Evolutionary conservation across 2,888 invertebrate genomes (phyloP).

Genomic region (Rutpela maculata): DNA sequence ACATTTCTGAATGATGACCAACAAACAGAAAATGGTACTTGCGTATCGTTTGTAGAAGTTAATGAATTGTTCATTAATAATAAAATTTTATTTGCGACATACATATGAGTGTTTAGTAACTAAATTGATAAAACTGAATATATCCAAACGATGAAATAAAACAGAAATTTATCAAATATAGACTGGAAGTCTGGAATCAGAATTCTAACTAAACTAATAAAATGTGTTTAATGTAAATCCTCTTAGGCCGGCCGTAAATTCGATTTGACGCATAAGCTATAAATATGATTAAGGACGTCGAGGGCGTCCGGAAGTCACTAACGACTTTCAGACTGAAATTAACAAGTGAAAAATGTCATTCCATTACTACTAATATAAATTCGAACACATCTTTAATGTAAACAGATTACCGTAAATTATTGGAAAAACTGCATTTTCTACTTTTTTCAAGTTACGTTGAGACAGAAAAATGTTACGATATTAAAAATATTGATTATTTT

Average conservation of each 20-base stretch:
- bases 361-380: constrained; percentile 39
- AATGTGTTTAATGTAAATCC: constrained; percentile 44
- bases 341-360: constrained; percentile 42
- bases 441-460: background rate
- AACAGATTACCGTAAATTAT: constrained; percentile 31
- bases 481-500: background rate
- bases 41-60: too few relatives aligned
- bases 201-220: constrained; percentile 43
- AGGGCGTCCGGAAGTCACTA: constrained; percentile 56
- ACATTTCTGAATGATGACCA: too few relatives aligned
- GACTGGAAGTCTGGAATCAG: constrained; percentile 39
- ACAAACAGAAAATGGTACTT: too few relatives aligned
- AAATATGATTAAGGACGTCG: constrained; percentile 61
- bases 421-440: constrained; percentile 8
- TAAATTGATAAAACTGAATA: constrained; percentile 9
- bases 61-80: too few relatives aligned
- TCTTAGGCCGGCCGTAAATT: constrained; percentile 57
- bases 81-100: too few relatives aligned
- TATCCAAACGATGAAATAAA: constrained; percentile 24
- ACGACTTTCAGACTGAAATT: constrained; percentile 51
- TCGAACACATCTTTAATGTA: constrained; percentile 35
- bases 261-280: constrained; percentile 63
- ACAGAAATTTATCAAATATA: constrained; percentile 37
- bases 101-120: background rate
- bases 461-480: background rate